Percentiles rank a stretch among this genome's conserved stretches.
These are phyloP conservation scores for Scolopax rusticola DNA, from an alignment of 2,797 vertebrate species.

Conservation along the genomic window DNA sequence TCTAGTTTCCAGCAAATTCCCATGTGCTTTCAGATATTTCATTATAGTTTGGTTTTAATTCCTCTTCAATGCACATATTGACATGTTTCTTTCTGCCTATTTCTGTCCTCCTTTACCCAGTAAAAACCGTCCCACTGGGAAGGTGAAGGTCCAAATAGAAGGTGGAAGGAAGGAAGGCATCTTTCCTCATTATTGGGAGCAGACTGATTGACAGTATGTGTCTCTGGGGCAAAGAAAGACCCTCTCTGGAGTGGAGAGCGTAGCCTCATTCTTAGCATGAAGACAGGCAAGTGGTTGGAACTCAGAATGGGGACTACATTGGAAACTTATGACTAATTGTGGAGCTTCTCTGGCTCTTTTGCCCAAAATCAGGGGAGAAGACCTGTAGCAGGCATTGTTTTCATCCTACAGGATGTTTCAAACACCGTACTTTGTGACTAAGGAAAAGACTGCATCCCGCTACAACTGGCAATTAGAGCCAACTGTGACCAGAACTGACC, in stretches of 20 bases:
- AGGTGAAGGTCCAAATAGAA: not conserved
- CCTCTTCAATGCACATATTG: constrained; percentile 19
- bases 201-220: constrained; percentile 39
- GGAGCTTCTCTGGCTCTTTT: constrained; percentile 20
- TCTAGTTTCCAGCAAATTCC: constrained; percentile 36
- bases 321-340: not conserved
- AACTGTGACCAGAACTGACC: not conserved
- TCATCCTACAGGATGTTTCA: not conserved
- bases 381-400: not conserved
- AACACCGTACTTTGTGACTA: not conserved
- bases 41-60: constrained; percentile 39
- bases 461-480: not conserved
- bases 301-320: not conserved
- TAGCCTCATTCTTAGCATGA: not conserved
- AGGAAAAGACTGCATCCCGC: not conserved
- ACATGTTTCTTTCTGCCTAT: not conserved
- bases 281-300: not conserved
- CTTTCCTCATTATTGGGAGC: not conserved
- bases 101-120: constrained; percentile 16
- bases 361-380: not conserved
- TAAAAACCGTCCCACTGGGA: constrained; percentile 16
- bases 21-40: constrained; percentile 43
- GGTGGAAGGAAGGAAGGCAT: constrained; percentile 47
- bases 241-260: not conserved
- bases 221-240: not conserved